Conservation (phyloP, 2,113 vertebrate genomes). For the Uropsilus gracilis region DNA sequence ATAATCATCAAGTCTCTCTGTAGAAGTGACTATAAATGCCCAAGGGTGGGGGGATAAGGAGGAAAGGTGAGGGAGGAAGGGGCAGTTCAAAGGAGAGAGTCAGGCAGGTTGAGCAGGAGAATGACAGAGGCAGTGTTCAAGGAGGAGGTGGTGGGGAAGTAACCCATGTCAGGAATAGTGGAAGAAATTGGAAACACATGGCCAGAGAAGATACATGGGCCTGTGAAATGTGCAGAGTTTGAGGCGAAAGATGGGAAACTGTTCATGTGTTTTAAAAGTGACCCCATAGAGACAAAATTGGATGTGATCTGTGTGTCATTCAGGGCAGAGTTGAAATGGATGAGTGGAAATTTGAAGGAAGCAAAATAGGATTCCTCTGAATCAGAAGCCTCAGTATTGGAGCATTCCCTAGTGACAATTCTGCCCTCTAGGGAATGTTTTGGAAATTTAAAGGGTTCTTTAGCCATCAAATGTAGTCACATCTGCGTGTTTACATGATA, state of each 20-base stretch:
- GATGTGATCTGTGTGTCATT: not conserved
- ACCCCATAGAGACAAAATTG: not conserved
- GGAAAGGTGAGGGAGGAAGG: not conserved
- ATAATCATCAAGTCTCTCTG: not conserved
- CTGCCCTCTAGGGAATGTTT: not conserved
- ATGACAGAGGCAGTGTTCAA: not conserved
- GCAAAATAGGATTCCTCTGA: not conserved
- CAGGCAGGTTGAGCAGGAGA: not conserved
- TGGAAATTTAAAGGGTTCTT: not conserved
- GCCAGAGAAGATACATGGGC: not conserved
- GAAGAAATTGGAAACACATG: not conserved
- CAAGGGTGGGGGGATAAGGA: rapidly evolving
- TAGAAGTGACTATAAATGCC: not conserved
- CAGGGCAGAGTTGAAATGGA: not conserved
- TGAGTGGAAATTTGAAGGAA: not conserved
- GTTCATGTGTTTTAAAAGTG: not conserved
- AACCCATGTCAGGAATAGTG: not conserved
- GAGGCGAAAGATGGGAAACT: not conserved
- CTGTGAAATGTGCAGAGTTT: not conserved
- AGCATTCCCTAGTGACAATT: not conserved
- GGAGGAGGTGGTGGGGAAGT: not conserved
- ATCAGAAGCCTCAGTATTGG: not conserved
- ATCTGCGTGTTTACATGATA: not conserved
- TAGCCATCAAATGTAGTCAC: not conserved
- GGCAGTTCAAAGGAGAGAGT: too few relatives aligned